Base-by-base conservation (phyloP, 2,113 vertebrate species). In the Verasper variegatus region DNA sequence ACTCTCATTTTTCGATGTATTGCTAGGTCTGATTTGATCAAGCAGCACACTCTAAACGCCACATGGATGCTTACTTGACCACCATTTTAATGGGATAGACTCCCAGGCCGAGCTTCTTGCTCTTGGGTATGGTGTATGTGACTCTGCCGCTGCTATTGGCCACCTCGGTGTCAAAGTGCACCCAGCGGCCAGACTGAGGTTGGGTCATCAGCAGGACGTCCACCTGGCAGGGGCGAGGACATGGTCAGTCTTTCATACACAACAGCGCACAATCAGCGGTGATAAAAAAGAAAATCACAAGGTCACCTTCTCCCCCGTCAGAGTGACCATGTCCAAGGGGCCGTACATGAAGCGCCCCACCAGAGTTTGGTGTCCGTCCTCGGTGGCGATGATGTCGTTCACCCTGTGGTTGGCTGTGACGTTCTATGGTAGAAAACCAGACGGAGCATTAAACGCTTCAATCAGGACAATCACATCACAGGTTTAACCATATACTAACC, bases 271-370 rank as follows among this genome's bases (percentile, higher is more conserved):
- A 37, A 37, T 70, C n/a, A 31, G 12, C 21, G 2, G 27, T 1
- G 21, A 47, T 14, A 15, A 71, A 6, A 5, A 17, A 10, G n/a
- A 17, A 6, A 7, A 26, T 54, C 21, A n/a, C 7, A 9, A 31
- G 31, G 31, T 81, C 89, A 99, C 98, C 97, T 99, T 99, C 90
- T 99, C 98, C 47, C 98, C 98, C 0, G 98, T 99, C 74, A 99
- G 91, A 40, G 98, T 97, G 42, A 99, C 98, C 98, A 99, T 99
- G 93, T 99, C 98, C 57, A 99, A 91, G 58, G 98, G 97, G 14
- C 98, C 98, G 0, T 99, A 99, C 98, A 99, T 99, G 86, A 99
- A 99, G 59, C 98, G 96, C 10, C 98, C 98, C 51, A 99, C 95
- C 51, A 99, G 93, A 2, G 94, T 94, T 90, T 99, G 98, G 3